Conservation (phyloP, 2,113 vertebrate species). For the Odobenus rosmarus region DNA sequence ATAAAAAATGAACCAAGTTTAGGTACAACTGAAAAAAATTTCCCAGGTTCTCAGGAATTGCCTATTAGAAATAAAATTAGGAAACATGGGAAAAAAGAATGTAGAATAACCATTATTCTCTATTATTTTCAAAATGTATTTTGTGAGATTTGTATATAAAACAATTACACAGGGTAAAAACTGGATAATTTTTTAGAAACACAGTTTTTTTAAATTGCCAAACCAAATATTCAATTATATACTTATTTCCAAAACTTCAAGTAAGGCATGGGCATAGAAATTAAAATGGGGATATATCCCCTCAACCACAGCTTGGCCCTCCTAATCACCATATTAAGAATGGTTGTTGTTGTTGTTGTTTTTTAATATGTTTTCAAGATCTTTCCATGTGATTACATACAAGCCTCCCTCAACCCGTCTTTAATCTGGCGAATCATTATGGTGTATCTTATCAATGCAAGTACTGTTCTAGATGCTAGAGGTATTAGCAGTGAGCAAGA, state of each 20-base stretch:
- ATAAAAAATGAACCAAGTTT: background rate
- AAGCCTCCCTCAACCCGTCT: background rate
- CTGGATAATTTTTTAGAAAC: background rate
- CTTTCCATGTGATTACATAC: background rate
- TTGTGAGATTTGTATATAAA: conserved; percentile 25
- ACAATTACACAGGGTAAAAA: background rate
- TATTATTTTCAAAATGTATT: conserved; percentile 34
- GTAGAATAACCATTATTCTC: background rate
- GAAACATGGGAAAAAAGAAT: background rate
- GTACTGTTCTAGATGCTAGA: background rate
- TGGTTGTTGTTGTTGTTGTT: background rate
- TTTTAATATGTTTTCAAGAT: background rate
- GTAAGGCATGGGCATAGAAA: background rate
- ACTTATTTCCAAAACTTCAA: background rate
- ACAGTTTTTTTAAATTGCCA: background rate
- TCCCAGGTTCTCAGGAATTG: background rate
- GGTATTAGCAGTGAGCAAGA: background rate
- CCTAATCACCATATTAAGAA: background rate
- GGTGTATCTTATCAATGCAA: background rate
- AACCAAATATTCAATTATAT: background rate
- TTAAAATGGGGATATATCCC: background rate
- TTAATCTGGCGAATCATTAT: background rate
- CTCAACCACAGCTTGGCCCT: background rate
- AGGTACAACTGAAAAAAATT: background rate
- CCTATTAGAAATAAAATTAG: background rate